Base-by-base conservation (phyloP, 2,888 invertebrate genomes). In the Cerastoderma edule region DNA sequence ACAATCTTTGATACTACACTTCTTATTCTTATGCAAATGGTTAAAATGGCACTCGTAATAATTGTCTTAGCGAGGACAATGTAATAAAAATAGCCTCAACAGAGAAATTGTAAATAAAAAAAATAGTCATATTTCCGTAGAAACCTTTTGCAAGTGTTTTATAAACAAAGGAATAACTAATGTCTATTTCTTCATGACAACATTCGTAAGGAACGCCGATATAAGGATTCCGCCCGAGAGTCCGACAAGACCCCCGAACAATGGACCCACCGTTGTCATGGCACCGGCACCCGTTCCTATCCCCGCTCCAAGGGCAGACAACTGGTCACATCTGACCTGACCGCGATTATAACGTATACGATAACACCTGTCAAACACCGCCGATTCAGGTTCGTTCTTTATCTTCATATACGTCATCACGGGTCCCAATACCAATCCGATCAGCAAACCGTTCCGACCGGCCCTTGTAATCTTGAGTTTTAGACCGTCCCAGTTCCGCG, bases 241-340 rank as follows among this genome's bases (percentile, higher is more conserved):
- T 5, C 83, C 83, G 30, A 81, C 77, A 13, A 83, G 67, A 3
- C 77, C 76, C 1, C 83, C 83, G 63, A 83, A 80, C 68, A 80
- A 30, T 6, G 77, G 76, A n/a, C 56, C 56, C 24, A 69, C 66
- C 0, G 66, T 57, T 0, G 79, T 50, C 16, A 66, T 66, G 1
- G 63, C 56, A 1, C 77, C 77, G 0, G 53, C 63, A 10, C 73
- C 79, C 5, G 79, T 67, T 5, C 83, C 83, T 22, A 57, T 53
- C 19, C 67, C 65, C 3, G 73, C 72, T 1, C 80, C 75, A 27
- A 79, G 16, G 22, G 75, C 19, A 0, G 78, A 83, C 28, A 67
- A 64, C 54, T 72, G 70, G 39, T 83, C 83, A 19, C 79, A 80
- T 27, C 77, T 57, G 3, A 83, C 79, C 32, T 83, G 83, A 35